Percentiles rank a stretch among this genome's conserved stretches.
phyloP scores from a whole-genome alignment of 2,797 vertebrate genomes.

The Typhlichthys subterraneus region DNA sequence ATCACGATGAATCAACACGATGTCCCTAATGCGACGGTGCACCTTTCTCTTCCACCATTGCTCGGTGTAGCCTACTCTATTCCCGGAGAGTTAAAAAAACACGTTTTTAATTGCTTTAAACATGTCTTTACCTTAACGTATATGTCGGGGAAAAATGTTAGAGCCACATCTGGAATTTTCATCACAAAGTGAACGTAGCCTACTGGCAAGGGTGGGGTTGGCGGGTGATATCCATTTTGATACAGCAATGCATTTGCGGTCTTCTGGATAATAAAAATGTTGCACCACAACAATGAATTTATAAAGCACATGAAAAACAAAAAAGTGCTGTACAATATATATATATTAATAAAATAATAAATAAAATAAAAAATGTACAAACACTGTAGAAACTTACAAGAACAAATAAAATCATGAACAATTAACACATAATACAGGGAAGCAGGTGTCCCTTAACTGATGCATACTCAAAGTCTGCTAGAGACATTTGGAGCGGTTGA shows the following conservation, averaged over 20 bases:
- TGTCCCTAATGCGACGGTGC: slow-evolving; percentile 54
- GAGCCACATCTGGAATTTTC: slow-evolving; percentile 73
- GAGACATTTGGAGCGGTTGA: neutral
- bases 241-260: no score
- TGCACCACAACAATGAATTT: no score
- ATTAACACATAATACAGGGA: no score
- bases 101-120: slow-evolving; percentile 43
- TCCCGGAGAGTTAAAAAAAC: slow-evolving; percentile 24
- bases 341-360: no score
- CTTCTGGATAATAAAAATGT: no score
- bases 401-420: no score
- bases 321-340: no score
- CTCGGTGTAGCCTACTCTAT: neutral
- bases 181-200: slow-evolving; percentile 34
- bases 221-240: neutral
- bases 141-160: slow-evolving; percentile 65
- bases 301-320: no score
- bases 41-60: neutral
- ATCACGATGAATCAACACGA: slow-evolving; percentile 60
- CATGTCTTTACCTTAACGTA: slow-evolving; percentile 46
- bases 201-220: slow-evolving; percentile 39
- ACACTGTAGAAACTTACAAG: no score
- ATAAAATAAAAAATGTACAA: no score
- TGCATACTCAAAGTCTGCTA: slow-evolving; percentile 5
- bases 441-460: no score